Evolutionary conservation across 2,113 vertebrate species (phyloP), one percentile per base, ranked within the genome.

Genomic region (Tetraodon nigroviridis): DNA sequence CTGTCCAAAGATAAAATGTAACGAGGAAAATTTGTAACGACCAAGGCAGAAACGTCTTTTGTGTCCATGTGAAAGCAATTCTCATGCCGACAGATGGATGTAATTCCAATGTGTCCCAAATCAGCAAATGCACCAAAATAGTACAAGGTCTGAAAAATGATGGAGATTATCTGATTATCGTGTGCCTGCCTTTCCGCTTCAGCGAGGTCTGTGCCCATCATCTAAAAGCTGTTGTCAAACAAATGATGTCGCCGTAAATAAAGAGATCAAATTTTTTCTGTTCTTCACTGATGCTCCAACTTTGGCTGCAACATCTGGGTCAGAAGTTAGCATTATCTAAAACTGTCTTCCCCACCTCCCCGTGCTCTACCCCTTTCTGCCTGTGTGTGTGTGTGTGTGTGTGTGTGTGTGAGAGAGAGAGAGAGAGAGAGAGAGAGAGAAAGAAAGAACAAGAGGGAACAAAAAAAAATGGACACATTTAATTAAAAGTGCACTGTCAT

Each of bases 111-210:
- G 64, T 75, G 71, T 73, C 80, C 80, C 76, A 73, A 67, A 64
- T 79, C 63, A 76, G 62, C 56, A 65, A 76, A 76, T 79, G 73
- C 47, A 76, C 53, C 46, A 62, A 70, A 79, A 82, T 76, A 76
- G 54, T 37, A 66, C 63, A 72, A 64, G 67, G 32, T 67, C 54
- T 69, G 16, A 59, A 64, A 78, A 70, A 79, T 48, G 51, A 64
- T 44, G 47, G 51, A 58, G 62, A 75, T 83, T 75, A 83, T 83
- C 78, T 83, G 80, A 83, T 81, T 75, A 81, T 62, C 45, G 57
- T 44, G 18, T 66, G 68, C 64, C 68, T 2, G 10, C 47, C 58
- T 10, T 67, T 64, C 63, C 67, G 58, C 21, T 65, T 48, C 6
- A 13, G 27, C 44, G 58, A 61, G 55, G 61, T 64, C 69, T 57